Base-by-base conservation (phyloP, 2,797 vertebrate species). In the Lerista edwardsae region DNA sequence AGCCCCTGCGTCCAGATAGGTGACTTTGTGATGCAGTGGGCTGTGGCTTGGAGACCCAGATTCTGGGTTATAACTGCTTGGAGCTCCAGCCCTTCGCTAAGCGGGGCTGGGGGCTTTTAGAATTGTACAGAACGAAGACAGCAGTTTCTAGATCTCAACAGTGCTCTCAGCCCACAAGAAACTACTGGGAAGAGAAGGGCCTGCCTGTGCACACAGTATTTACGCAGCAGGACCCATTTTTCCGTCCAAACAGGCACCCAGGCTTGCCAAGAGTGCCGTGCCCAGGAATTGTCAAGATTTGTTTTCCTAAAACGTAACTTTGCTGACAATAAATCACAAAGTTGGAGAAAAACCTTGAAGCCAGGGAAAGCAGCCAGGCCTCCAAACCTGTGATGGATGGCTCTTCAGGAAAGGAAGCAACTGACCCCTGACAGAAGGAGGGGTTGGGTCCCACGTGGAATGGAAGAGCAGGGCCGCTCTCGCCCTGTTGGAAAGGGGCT, bases 261-360 rank as follows among this genome's bases (percentile, higher is more conserved):
- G 15, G 5, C 69, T 57, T 80, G 71, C 86, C 86, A 84, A 74
- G 74, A 68, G 57, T 62, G 7, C 29, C 65, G 81, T 72, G 84
- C 83, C 74, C 64, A 12, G 68, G 71, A 61, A 36, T 73, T 79
- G 73, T 84, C 72, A 84, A 55, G 71, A 75, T 82, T 76, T 77
- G 87, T 92, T 90, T 82, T 74, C 82, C 75, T 10, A 1, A 74
- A 84, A 87, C 72, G 36, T 41, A 83, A 68, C 44, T 87, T 87
- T 73, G 82, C 86, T 79, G 57, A 59, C 75, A 83, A 87, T 78
- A 79, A 88, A 80, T 79, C 73, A 79, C 27, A 41, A 61, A 84
- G 57, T 74, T 79, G 44, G 87, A 61, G 5, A 86, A 86, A 91
- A 86, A 84, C 78, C 80, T 14, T 23, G 76, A 65, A 55, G 75